phyloP scores from a whole-genome alignment of 1,140 invertebrate species.

The Diorhabda carinulata region DNA sequence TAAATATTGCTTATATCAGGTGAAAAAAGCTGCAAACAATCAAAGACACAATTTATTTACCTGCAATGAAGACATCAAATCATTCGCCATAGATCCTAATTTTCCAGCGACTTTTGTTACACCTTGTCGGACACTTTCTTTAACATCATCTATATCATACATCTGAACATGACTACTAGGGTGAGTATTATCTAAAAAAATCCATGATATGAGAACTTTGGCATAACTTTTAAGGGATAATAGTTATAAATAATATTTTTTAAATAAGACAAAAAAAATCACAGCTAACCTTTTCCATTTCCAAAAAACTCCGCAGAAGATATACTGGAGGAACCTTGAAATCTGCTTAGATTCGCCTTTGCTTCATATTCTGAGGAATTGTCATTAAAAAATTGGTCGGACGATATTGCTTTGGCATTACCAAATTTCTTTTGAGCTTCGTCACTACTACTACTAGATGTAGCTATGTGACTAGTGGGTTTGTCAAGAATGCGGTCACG shows the following conservation, averaged over 20 bases:
- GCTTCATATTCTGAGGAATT: conserved; percentile 60
- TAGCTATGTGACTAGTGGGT: neutral
- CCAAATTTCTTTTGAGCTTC: conserved; percentile 93
- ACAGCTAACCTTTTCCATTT: conserved; percentile 46
- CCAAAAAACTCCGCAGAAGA: conserved; percentile 96
- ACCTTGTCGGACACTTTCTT: conserved; percentile 92
- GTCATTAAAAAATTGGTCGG: conserved; percentile 90
- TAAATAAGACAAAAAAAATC: conserved; percentile 5
- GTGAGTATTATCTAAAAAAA: neutral
- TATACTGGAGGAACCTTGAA: conserved; percentile 89
- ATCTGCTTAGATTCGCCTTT: conserved; percentile 55
- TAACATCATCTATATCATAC: conserved; percentile 88
- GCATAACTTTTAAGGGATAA: too few species aligned
- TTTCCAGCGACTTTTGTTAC: conserved; percentile 95
- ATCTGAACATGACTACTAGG: conserved; percentile 46
- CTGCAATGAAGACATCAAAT: conserved; percentile 89
- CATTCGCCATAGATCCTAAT: conserved; percentile 89
- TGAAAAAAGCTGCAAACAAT: too few species aligned
- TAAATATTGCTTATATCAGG: too few species aligned
- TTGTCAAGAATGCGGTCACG: neutral
- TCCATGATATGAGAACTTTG: too few species aligned
- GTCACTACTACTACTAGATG: conserved; percentile 39
- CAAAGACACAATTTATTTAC: conserved; percentile 42
- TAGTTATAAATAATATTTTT: neutral
- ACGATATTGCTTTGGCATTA: conserved; percentile 95